A percentile compares a stretch with the other conserved stretches of the same genome.
These are phyloP conservation scores for Ornithorhynchus anatinus DNA, from an alignment of 2,113 vertebrate species.

Conservation along the genomic window DNA sequence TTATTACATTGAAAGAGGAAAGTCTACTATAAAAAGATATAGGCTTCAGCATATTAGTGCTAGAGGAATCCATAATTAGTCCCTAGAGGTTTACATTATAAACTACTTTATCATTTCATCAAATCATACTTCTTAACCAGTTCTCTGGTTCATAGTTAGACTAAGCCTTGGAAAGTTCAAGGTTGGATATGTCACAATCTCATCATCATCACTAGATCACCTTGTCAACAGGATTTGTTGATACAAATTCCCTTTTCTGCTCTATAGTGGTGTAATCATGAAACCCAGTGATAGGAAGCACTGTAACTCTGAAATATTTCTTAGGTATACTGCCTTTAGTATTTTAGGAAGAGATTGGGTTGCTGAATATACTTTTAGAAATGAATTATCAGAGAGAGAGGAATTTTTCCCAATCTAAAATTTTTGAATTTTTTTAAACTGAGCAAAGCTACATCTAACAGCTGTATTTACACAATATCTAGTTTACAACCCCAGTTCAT, in stretches of 20 bases:
- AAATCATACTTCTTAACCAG: background rate
- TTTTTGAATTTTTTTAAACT: slow-evolving; percentile 9
- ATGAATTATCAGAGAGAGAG: background rate
- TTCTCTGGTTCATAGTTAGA: too few species aligned
- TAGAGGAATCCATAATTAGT: background rate
- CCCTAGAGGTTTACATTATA: background rate
- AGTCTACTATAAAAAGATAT: background rate
- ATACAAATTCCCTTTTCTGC: background rate
- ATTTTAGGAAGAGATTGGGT: slow-evolving; percentile 2
- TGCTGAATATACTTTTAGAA: background rate
- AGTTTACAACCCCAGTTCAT: background rate
- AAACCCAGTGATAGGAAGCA: background rate
- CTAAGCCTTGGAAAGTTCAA: background rate
- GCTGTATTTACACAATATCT: slow-evolving; percentile 1
- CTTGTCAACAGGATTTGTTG: slow-evolving; percentile 6
- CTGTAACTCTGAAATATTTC: background rate
- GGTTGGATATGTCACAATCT: background rate
- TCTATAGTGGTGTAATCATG: background rate
- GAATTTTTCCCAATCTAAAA: background rate
- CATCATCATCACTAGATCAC: background rate
- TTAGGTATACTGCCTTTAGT: background rate
- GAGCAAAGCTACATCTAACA: slow-evolving; percentile 20
- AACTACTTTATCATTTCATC: background rate
- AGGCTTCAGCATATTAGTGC: background rate
- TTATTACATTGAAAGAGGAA: background rate